Base-by-base conservation (phyloP, 1,140 invertebrate genomes). In the Papilio dardanus region DNA sequence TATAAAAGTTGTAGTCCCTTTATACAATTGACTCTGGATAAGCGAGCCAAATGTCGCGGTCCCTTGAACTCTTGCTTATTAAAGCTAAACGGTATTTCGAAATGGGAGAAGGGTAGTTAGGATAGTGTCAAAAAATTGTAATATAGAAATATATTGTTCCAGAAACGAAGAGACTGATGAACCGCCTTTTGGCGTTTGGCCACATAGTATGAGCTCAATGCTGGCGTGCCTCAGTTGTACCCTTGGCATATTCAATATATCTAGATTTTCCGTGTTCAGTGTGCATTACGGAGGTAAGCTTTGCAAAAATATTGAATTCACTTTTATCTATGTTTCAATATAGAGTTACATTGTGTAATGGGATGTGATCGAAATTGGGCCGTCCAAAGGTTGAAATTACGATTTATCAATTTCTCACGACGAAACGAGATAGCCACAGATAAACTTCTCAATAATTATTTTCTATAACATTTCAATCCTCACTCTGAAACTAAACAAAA, bases 201-300 rank as follows among this genome's bases (percentile, higher is more conserved):
- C 97, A 0, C 97, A 98, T 89, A 94, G 95, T 3, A 94, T 97
- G 67, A 97, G 97, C 88, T 96, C 97, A 21, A 95, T 96, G 81
- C 90, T 98, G 74, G 97, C 97, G 8, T 96, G 96, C 82, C 94
- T 98, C 2, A 96, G 96, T 42, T 98, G 97, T 86, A 98, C 97
- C 1, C 89, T 98, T 71, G 97, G 97, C 31, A 95, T 98, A 31
- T 98, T 97, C 87, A 98, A 98, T 91, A 96, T 98, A 83, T 97
- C 96, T 82, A 95, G 98, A 83, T 98, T 98, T 93, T 96, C 97
- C 77, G 96, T 97, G 79, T 95, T 98, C 78, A 97, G 97, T 80
- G 95, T 98, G 80, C 96, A 97, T 86, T 98, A 97, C 92, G 97
- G 97, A 93, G 96, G 96, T 96, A 88, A 94, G 90, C 83, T 73